Conservation (phyloP, 2,797 vertebrate genomes). For the Chromis chromis region DNA sequence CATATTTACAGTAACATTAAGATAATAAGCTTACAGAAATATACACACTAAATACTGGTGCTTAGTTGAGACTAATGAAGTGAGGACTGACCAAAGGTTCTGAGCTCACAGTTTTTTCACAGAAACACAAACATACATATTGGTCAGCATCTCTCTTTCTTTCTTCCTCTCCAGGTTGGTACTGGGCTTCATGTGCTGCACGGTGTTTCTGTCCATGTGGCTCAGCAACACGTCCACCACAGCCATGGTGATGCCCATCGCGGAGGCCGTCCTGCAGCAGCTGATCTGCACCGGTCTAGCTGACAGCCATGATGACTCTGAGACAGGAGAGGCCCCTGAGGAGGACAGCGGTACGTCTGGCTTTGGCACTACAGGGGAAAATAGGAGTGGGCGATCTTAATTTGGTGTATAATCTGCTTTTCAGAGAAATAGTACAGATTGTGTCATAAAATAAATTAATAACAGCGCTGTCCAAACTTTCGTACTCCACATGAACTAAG, state of each 20-base stretch:
- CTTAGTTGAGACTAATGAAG: background rate
- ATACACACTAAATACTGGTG: background rate
- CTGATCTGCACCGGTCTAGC: conserved; percentile 89
- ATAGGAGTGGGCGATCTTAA: too few relatives aligned
- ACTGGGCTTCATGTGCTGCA: conserved; percentile 98
- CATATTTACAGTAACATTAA: background rate
- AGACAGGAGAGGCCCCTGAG: conserved; percentile 79
- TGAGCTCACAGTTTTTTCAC: background rate
- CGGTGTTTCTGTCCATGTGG: conserved; percentile 97
- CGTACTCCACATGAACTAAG: too few relatives aligned
- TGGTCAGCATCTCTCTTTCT: background rate
- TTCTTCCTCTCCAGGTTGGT: conserved; percentile 87
- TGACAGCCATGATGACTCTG: conserved; percentile 83
- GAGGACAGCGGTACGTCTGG: conserved; percentile 71
- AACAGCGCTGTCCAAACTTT: too few relatives aligned
- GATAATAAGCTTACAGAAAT: background rate
- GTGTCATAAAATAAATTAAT: too few relatives aligned
- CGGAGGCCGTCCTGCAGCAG: conserved; percentile 96
- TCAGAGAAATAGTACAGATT: too few relatives aligned
- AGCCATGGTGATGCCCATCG: conserved; percentile 99
- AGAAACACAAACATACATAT: background rate
- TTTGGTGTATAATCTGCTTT: too few relatives aligned
- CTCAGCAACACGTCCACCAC: conserved; percentile 99
- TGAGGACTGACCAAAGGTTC: too few relatives aligned
- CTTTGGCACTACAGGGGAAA: background rate